A percentile compares a stretch with the other conserved stretches of the same genome.
phyloP scores from a whole-genome alignment of 64 coral and sea anemone genomes.

The Montipora efflorescens region DNA sequence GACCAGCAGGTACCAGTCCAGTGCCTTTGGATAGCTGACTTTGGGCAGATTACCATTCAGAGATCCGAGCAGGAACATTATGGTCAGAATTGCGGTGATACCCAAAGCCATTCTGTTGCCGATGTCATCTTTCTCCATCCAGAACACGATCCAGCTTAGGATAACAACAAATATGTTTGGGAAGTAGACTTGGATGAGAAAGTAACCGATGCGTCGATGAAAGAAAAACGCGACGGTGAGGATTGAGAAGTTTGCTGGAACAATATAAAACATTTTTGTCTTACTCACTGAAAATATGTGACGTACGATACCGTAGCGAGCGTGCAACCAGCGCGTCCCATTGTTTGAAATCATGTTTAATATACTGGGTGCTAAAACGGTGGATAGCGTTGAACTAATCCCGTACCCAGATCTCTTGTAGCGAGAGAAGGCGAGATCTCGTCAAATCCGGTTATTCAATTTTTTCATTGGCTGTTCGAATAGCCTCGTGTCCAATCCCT shows the following conservation, averaged over 20 bases:
- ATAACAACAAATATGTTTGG: slow-evolving; percentile 82
- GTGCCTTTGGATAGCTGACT: slow-evolving; percentile 92
- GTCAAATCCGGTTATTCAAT: too few species aligned
- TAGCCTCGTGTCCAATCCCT: too few species aligned
- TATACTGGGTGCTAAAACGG: too few species aligned
- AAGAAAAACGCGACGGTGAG: slow-evolving; percentile 57
- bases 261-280: background rate
- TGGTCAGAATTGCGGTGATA: slow-evolving; percentile 88
- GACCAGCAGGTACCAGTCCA: slow-evolving; percentile 88
- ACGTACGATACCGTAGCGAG: too few species aligned
- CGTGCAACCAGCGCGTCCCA: too few species aligned
- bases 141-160: slow-evolving; percentile 94
- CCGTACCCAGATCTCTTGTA: too few species aligned
- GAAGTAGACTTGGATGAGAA: slow-evolving; percentile 87
- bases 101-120: slow-evolving; percentile 80
- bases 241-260: slow-evolving; percentile 75
- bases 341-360: too few species aligned
- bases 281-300: background rate
- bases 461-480: too few species aligned
- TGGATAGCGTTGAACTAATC: too few species aligned
- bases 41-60: slow-evolving; percentile 77
- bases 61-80: slow-evolving; percentile 86
- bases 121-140: slow-evolving; percentile 84
- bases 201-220: slow-evolving; percentile 90
- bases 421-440: too few species aligned